Evolutionary conservation across 2,113 vertebrate genomes (phyloP).

Genomic region (Phainopepla nitens): DNA sequence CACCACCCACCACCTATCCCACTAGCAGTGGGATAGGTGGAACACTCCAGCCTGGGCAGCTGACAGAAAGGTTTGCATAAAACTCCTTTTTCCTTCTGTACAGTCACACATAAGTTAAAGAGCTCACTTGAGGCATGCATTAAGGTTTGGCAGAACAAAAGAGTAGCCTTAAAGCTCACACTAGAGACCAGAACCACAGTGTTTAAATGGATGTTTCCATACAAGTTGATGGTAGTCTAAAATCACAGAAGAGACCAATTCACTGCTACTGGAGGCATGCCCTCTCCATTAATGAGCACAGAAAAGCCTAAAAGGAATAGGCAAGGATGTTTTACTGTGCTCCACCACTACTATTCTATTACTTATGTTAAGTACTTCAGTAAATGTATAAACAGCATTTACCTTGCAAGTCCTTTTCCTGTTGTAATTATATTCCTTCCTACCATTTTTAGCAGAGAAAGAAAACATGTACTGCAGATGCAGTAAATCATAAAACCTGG

Average conservation of each 20-base stretch:
- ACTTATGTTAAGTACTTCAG: background rate
- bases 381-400: background rate
- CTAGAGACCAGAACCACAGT: background rate
- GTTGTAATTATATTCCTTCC: background rate
- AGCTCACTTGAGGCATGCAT: background rate
- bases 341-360: background rate
- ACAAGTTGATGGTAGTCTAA: background rate
- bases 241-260: background rate
- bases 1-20: no score
- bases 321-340: background rate
- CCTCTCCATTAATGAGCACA: background rate
- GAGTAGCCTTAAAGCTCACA: background rate
- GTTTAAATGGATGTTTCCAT: background rate
- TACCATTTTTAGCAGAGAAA: background rate
- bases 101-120: background rate
- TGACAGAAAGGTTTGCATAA: background rate
- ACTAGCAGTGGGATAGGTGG: accelerated
- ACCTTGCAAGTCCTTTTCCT: background rate
- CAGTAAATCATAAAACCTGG: background rate
- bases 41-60: no score
- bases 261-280: background rate
- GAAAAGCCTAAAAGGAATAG: background rate
- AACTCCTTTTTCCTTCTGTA: background rate
- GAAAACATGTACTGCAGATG: background rate
- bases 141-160: background rate